phyloP scores from a whole-genome alignment of 2,888 invertebrate species.

The Yponomeuta sedellus region DNA sequence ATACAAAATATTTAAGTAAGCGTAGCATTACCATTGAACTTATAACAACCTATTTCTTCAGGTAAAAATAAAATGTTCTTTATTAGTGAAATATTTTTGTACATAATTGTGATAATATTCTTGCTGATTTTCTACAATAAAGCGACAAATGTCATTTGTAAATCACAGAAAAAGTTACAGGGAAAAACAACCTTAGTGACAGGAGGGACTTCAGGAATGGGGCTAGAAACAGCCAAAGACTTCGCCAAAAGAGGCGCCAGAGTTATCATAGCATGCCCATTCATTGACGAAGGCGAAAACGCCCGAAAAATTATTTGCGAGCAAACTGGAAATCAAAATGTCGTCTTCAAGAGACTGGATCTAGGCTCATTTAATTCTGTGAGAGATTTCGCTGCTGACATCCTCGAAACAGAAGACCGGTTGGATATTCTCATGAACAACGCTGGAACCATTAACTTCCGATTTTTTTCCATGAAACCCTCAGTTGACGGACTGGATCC shows the following conservation, averaged over 20 bases:
- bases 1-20: too few relatives aligned
- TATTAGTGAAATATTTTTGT: too few relatives aligned
- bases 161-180: slow-evolving; percentile 52
- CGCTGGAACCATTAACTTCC: slow-evolving; percentile 79
- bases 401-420: slow-evolving; percentile 81
- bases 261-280: slow-evolving; percentile 63
- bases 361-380: slow-evolving; percentile 84
- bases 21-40: too few relatives aligned
- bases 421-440: slow-evolving; percentile 92
- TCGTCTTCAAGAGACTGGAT: slow-evolving; percentile 84
- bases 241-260: slow-evolving; percentile 58
- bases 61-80: too few relatives aligned
- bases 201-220: slow-evolving; percentile 63
- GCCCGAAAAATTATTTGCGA: slow-evolving; percentile 78
- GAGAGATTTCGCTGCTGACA: slow-evolving; percentile 86
- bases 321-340: slow-evolving; percentile 80
- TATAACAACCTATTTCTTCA: too few relatives aligned
- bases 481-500: slow-evolving; percentile 90
- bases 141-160: slow-evolving; percentile 51
- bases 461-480: slow-evolving; percentile 34
- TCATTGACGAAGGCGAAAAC: slow-evolving; percentile 46
- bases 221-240: slow-evolving; percentile 55
- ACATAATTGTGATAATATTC: too few relatives aligned
- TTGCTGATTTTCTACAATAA: too few relatives aligned
- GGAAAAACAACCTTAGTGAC: slow-evolving; percentile 58